These are phyloP conservation scores for Aphelenchoides fujianensis DNA, from an alignment of 1,140 invertebrate genomes.

Conservation along the genomic window DNA sequence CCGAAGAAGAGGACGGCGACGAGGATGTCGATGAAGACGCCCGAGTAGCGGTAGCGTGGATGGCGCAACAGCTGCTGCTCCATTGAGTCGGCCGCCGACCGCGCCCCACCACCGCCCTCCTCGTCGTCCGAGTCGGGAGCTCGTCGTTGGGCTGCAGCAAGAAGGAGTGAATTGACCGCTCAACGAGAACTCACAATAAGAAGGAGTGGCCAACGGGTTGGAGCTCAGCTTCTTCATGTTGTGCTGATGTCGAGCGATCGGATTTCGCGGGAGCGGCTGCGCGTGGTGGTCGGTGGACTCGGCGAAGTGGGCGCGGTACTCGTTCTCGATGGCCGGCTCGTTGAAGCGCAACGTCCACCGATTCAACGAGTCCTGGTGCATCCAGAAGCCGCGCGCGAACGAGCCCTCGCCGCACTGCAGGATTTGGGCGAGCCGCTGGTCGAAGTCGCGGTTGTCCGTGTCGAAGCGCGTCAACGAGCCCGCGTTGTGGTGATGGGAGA, in stretches of 20 bases:
- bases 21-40: conserved; percentile 67
- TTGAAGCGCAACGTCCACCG: conserved; percentile 77
- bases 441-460: conserved; percentile 60
- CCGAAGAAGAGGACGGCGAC: conserved; percentile 63
- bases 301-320: conserved; percentile 80
- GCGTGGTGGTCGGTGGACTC: conserved; percentile 62
- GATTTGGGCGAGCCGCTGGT: conserved; percentile 56
- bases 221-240: conserved; percentile 26
- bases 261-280: conserved; percentile 20
- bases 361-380: conserved; percentile 81
- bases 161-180: too few species aligned
- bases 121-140: not conserved
- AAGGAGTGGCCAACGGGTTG: not conserved
- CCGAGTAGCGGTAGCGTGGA: conserved; percentile 56
- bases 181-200: not conserved
- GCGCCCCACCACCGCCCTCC: not conserved
- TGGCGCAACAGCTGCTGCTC: conserved; percentile 17
- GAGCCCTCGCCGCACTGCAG: conserved; percentile 43
- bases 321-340: conserved; percentile 75
- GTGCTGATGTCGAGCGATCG: conserved; percentile 44
- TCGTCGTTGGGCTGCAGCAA: not conserved
- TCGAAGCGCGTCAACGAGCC: conserved; percentile 60
- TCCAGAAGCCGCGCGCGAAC: conserved; percentile 70
- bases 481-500: conserved; percentile 61
- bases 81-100: conserved; percentile 20